Evolutionary conservation across 2,888 invertebrate genomes (phyloP).

Genomic region (Drosophila bunnanda): DNA sequence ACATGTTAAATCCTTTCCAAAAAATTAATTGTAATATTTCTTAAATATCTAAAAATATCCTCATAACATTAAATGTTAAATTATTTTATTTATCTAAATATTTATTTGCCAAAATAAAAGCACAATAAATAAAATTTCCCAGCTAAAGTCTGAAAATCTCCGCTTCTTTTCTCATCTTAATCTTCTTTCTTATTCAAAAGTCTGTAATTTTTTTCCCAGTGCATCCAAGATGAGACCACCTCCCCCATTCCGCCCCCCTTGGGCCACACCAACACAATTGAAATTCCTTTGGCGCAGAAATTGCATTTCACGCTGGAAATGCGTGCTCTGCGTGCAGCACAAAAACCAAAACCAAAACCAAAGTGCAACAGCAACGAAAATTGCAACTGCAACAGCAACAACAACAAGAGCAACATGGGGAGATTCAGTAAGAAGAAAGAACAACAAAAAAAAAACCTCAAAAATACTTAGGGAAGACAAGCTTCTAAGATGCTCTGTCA

Average conservation of each 20-base stretch:
- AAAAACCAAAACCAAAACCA: constrained; percentile 51
- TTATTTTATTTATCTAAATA: no score
- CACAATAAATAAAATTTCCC: no score
- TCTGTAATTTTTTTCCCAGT: neutral
- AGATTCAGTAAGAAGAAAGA: constrained; percentile 18
- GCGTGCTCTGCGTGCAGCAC: constrained; percentile 83
- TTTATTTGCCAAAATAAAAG: no score
- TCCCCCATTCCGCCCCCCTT: constrained; percentile 33
- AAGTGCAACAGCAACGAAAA: constrained; percentile 41
- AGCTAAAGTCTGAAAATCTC: no score
- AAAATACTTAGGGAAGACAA: neutral
- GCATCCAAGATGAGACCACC: constrained; percentile 11
- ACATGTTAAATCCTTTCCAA: no score
- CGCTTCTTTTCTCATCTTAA: no score
- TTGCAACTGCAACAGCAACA: constrained; percentile 15
- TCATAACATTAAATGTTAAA: no score
- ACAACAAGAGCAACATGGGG: neutral
- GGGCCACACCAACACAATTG: constrained; percentile 77
- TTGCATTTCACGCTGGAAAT: constrained; percentile 84
- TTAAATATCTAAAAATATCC: no score
- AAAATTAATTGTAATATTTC: no score
- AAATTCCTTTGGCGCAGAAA: constrained; percentile 82
- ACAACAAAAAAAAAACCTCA: neutral
- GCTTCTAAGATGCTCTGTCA: neutral
- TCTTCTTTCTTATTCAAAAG: no score